These are phyloP conservation scores for Sinosuthora webbiana DNA, from an alignment of 2,113 vertebrate species.

Conservation along the genomic window DNA sequence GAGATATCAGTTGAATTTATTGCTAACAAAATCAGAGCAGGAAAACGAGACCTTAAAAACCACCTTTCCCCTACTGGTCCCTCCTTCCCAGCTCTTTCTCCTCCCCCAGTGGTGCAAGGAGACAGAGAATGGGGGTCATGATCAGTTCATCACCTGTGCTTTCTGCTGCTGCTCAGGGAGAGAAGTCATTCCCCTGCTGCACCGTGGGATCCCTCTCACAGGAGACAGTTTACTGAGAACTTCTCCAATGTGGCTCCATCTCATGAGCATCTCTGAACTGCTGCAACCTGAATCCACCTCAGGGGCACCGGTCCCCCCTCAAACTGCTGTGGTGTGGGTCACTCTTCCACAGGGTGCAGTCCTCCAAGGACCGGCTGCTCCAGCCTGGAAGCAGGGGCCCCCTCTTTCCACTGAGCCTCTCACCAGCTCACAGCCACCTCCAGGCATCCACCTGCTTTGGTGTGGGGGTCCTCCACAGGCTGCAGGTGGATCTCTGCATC, in stretches of 20 bases:
- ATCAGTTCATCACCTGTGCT: neutral
- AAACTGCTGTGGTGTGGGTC: no score
- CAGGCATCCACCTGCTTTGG: neutral
- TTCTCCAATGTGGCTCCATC: rapidly evolving
- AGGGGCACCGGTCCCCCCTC: neutral
- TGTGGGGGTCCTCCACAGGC: neutral
- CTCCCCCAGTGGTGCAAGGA: neutral
- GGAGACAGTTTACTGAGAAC: neutral
- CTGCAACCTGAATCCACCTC: neutral
- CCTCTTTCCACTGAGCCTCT: neutral
- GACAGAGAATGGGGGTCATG: no score
- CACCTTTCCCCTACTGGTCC: rapidly evolving
- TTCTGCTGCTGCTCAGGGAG: neutral
- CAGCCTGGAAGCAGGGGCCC: neutral
- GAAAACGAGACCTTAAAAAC: neutral
- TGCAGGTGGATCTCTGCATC: neutral
- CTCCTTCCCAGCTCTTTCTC: neutral
- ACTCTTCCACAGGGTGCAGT: rapidly evolving
- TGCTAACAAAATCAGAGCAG: neutral
- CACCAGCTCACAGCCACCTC: neutral
- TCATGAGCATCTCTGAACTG: neutral
- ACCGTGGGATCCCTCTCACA: neutral
- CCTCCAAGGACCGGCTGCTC: neutral
- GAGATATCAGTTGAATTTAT: neutral
- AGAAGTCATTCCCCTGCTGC: neutral